phyloP scores from a whole-genome alignment of 2,888 invertebrate genomes.

The Sinopyrophorus schimmeli region DNA sequence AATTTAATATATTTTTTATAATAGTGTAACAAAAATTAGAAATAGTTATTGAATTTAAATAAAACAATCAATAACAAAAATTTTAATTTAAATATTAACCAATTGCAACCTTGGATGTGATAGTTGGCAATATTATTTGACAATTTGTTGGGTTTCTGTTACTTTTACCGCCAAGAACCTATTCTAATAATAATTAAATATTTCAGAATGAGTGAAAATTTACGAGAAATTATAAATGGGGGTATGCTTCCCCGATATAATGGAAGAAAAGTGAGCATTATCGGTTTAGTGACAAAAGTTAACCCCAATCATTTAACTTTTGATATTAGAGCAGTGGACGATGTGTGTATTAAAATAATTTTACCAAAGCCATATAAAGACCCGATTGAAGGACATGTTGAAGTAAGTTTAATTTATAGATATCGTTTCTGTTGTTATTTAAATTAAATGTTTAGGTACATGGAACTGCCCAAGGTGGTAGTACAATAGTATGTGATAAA shows the following conservation, averaged over 20 bases:
- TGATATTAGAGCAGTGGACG: slow-evolving; percentile 46
- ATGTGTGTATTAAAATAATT: slow-evolving; percentile 46
- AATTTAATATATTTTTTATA: too few species aligned
- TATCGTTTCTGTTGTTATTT: not conserved
- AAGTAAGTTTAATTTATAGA: slow-evolving; percentile 39
- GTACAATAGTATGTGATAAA: slow-evolving; percentile 37
- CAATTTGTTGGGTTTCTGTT: too few species aligned
- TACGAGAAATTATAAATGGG: slow-evolving; percentile 50
- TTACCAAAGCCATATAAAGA: slow-evolving; percentile 44
- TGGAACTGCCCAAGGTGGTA: slow-evolving; percentile 37
- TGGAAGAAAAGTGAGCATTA: slow-evolving; percentile 48
- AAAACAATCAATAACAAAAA: too few species aligned
- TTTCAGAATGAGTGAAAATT: slow-evolving; percentile 31
- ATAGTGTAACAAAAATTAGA: too few species aligned
- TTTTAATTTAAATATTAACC: too few species aligned
- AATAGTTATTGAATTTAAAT: too few species aligned
- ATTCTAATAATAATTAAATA: not conserved
- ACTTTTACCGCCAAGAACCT: slow-evolving; percentile 4
- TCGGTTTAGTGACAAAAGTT: slow-evolving; percentile 45
- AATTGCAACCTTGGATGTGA: too few species aligned
- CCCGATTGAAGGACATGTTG: slow-evolving; percentile 48
- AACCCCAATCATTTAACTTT: slow-evolving; percentile 46
- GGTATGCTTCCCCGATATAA: slow-evolving; percentile 44
- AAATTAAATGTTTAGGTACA: slow-evolving; percentile 38
- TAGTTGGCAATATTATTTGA: too few species aligned